phyloP scores from a whole-genome alignment of 2,113 vertebrate species.

The Shinisaurus crocodilurus region DNA sequence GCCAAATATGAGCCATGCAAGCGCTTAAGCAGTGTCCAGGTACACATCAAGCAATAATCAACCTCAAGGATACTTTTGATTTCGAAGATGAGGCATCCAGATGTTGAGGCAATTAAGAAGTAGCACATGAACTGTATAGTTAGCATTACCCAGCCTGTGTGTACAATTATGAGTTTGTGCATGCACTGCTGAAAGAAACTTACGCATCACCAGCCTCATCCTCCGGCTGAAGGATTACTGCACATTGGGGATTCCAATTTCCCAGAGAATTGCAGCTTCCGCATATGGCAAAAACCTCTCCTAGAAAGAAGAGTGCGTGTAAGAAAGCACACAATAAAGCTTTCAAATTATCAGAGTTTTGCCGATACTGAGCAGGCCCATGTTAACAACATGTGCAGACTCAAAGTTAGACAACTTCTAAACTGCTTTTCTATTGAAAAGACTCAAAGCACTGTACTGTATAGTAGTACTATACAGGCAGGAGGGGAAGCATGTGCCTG shows the following conservation, averaged over 20 bases:
- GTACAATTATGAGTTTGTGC: not conserved
- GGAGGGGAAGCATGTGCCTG: not conserved
- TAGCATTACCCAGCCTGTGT: not conserved
- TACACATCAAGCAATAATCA: not conserved
- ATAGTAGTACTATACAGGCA: not conserved
- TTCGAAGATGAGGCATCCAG: not conserved
- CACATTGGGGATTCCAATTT: conserved; percentile 86
- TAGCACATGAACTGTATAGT: rapidly evolving
- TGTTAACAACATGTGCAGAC: not conserved
- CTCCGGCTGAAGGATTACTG: conserved; percentile 80
- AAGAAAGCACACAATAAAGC: not conserved
- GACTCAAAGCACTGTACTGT: not conserved
- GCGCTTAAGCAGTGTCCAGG: not conserved
- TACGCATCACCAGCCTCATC: conserved; percentile 76
- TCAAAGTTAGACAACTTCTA: not conserved
- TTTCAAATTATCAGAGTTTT: not conserved
- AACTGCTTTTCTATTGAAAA: not conserved
- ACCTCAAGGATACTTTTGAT: not conserved
- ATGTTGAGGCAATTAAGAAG: not conserved
- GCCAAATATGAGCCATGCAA: not conserved
- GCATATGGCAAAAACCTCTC: conserved; percentile 91
- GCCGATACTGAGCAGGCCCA: too few relatives aligned
- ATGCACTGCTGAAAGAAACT: conserved; percentile 23
- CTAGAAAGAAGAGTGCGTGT: conserved; percentile 64
- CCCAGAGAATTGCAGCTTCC: conserved; percentile 90